Base-by-base conservation (phyloP, 2,113 vertebrate species). In the Varanus komodoensis region DNA sequence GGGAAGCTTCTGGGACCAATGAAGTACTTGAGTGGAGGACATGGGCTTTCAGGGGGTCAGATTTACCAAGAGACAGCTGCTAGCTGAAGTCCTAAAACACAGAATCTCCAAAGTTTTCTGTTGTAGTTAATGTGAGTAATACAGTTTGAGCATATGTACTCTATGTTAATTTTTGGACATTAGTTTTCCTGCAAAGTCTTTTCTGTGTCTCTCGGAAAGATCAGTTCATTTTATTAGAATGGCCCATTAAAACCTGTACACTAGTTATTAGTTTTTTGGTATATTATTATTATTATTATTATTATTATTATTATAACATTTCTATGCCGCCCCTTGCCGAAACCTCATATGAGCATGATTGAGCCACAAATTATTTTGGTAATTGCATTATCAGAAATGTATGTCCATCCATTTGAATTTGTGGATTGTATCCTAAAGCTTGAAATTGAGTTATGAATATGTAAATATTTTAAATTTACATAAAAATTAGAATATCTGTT, bases 121-220 rank as follows among this genome's bases (percentile, higher is more conserved):
- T 83, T 78, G 57, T 44, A 1, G 0, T 86, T n/a, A 91, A 52
- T 67, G 90, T 9, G n/a, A 48, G 82, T 92, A 94, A 91, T 87
- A 88, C 23, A 64, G 27, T 61, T 64, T 64, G 38, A 44, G 29
- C 12, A 15, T 2, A 9, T 34, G 25, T 21, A 64, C 78, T 29
- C 64, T 9, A 64, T 87, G 52, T 27, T 78, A 71, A 77, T 89
- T 91, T 93, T 75, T 91, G 84, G 4, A 9, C 1, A 85, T 89
- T 48, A 73, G 68, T 94, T 85, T 68, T 84, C 48, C 67, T 89
- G 90, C 91, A 92, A 74, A n/a, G 80, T 52, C 2, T 85, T 71
- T 85, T 27, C 8, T 27, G 23, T 44, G 44, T 87, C 95, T 87
- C 44, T 86, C 91, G 17, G 17, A 44, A 54, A 64, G 89, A 87